These are phyloP conservation scores for Hyperoplus immaculatus DNA, from an alignment of 2,797 vertebrate genomes.

Conservation along the genomic window DNA sequence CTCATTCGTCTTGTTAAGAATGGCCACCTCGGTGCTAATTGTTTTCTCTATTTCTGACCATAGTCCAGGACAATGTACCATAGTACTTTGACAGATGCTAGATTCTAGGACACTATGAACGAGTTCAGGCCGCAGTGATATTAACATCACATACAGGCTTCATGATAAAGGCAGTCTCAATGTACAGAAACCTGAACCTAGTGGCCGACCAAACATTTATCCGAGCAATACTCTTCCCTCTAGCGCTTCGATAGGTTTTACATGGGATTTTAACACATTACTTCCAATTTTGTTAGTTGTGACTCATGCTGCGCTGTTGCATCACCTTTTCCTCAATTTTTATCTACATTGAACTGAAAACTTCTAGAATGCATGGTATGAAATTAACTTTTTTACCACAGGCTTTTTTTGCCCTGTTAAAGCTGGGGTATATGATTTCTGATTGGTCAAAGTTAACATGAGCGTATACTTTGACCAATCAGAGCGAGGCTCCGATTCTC, in stretches of 20 bases:
- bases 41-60: slow-evolving; percentile 54
- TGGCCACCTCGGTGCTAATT: slow-evolving; percentile 67
- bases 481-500: too few relatives aligned
- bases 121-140: slow-evolving; percentile 4
- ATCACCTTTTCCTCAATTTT: slow-evolving; percentile 16
- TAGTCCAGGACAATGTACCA: slow-evolving; percentile 25
- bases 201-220: slow-evolving; percentile 3
- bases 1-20: slow-evolving; percentile 56
- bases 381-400: too few relatives aligned
- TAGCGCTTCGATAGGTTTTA: slow-evolving; percentile 18
- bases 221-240: not conserved
- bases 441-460: too few relatives aligned
- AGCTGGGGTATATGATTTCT: too few relatives aligned
- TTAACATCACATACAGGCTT: slow-evolving; percentile 11
- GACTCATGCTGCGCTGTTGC: slow-evolving; percentile 5
- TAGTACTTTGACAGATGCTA: slow-evolving; percentile 24
- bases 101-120: slow-evolving; percentile 41
- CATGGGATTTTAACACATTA: slow-evolving; percentile 23
- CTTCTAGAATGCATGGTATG: not conserved
- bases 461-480: too few relatives aligned
- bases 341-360: slow-evolving; percentile 4
- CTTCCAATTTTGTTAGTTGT: slow-evolving; percentile 26
- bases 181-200: slow-evolving; percentile 5
- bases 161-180: slow-evolving; percentile 21
- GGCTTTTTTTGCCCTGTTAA: too few relatives aligned